Base-by-base conservation (phyloP, 2,888 invertebrate genomes). In the Orgyia antiqua region DNA sequence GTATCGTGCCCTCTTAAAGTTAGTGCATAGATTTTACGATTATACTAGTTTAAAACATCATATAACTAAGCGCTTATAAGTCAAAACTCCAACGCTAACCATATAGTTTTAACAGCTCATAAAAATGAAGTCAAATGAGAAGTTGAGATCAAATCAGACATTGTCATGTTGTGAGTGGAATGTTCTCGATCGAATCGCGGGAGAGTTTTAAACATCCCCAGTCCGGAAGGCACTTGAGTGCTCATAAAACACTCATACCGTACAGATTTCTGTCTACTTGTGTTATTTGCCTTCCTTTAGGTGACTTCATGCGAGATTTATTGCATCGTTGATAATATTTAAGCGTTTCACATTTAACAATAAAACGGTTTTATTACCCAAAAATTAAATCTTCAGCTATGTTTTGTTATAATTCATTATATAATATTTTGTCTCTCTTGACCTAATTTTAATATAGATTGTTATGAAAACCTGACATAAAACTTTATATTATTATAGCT, bases 171-270 rank as follows among this genome's bases (percentile, higher is more conserved):
- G 65, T 62, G 63, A 71, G 72, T 68, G 67, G 65, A 54, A 53
- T 45, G 60, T 58, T 54, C 67, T 68, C 64, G 66, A 72, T 68
- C 58, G 58, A 54, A 51, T 64, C 65, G 60, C 50, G 55, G 55
- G 58, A 45, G 67, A 76, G 72, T 72, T 73, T 75, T 77, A 76
- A 75, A 73, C 76, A 73, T 71, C 73, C 67, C 15, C 60, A 53
- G 61, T 58, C 63, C 68, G 71, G 69, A 69, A 73, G 64, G 63
- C 67, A 63, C 75, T 79, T 64, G 60, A 79, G 78, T 73, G 75
- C 72, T 79, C 78, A 75, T 79, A 80, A 79, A 80, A 75, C 75
- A 79, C 78, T 79, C 71, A 63, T 66, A 67, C 62, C 65, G 58
- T 64, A 64, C 65, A 67, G 63, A 67, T 65, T 55, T 55, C 58